A percentile compares a stretch with the other conserved stretches of the same genome.
Evolutionary conservation across 1,140 invertebrate species (phyloP).

Genomic region (Saccostrea glomerata): DNA sequence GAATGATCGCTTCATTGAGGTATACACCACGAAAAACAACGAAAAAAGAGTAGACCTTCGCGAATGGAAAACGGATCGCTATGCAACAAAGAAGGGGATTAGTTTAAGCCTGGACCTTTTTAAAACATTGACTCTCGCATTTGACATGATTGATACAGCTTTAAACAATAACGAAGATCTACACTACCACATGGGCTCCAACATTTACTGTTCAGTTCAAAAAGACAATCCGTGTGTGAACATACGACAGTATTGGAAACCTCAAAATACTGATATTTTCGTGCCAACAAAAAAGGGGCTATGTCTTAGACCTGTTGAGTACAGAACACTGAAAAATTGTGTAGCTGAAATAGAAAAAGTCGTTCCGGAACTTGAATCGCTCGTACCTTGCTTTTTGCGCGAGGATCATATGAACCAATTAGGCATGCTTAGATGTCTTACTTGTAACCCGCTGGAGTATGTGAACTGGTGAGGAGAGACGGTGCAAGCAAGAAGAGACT

Average conservation of each 20-base stretch:
- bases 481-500: background rate
- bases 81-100: background rate
- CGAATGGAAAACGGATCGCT: background rate
- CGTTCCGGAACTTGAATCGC: background rate
- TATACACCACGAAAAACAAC: background rate
- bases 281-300: background rate
- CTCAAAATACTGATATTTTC: background rate
- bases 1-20: background rate
- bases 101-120: conserved; percentile 2
- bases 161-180: conserved; percentile 20
- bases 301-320: background rate
- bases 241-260: conserved; percentile 11
- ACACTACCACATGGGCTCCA: background rate
- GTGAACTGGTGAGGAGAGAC: background rate
- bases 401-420: conserved; percentile 37
- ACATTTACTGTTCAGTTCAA: conserved; percentile 12
- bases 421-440: background rate
- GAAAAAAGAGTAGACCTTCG: background rate
- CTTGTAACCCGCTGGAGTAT: conserved; percentile 9
- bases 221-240: conserved; percentile 35
- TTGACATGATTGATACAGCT: conserved; percentile 10
- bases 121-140: background rate
- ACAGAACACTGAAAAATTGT: background rate
- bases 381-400: background rate
- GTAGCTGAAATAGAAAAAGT: background rate